Percentiles rank a stretch among this genome's conserved stretches.
These are phyloP conservation scores for Aphelenchoides fujianensis DNA, from an alignment of 1,140 invertebrate species.

Conservation along the genomic window DNA sequence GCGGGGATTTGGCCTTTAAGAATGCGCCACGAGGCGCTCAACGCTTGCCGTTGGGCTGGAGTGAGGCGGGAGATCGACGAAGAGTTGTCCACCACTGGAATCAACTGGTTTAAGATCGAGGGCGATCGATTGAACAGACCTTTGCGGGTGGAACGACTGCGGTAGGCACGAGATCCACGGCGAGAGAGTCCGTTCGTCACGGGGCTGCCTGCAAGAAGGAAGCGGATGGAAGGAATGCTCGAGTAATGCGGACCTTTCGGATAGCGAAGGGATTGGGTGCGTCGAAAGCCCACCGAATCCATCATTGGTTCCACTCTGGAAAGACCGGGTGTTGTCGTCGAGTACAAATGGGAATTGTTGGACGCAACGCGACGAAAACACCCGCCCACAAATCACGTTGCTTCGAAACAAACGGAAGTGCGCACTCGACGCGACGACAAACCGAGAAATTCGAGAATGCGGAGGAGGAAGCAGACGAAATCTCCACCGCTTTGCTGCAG, in stretches of 20 bases:
- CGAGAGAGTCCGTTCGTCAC: slow-evolving; percentile 17
- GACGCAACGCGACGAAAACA: no score
- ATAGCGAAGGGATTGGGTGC: slow-evolving; percentile 28
- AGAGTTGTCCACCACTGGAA: slow-evolving; percentile 7
- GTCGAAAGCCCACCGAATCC: slow-evolving; percentile 23
- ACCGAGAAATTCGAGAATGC: no score
- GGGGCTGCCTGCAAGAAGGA: background rate
- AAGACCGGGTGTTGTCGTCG: no score
- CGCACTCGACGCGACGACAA: no score
- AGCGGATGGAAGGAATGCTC: background rate
- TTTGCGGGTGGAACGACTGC: slow-evolving; percentile 19
- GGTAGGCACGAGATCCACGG: slow-evolving; percentile 11
- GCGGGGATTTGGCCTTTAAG: slow-evolving; percentile 40
- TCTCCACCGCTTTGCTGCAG: no score
- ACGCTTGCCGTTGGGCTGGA: slow-evolving; percentile 26
- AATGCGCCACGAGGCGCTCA: slow-evolving; percentile 34
- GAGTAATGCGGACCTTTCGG: slow-evolving; percentile 20
- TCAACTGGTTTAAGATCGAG: background rate
- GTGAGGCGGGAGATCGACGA: slow-evolving; percentile 42
- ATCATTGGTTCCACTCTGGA: no score
- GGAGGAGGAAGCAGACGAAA: no score
- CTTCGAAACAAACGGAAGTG: no score
- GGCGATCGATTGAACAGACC: background rate
- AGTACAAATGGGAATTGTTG: no score
- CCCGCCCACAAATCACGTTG: no score